phyloP scores from a whole-genome alignment of 2,797 vertebrate genomes.

The Bovichtus variegatus region DNA sequence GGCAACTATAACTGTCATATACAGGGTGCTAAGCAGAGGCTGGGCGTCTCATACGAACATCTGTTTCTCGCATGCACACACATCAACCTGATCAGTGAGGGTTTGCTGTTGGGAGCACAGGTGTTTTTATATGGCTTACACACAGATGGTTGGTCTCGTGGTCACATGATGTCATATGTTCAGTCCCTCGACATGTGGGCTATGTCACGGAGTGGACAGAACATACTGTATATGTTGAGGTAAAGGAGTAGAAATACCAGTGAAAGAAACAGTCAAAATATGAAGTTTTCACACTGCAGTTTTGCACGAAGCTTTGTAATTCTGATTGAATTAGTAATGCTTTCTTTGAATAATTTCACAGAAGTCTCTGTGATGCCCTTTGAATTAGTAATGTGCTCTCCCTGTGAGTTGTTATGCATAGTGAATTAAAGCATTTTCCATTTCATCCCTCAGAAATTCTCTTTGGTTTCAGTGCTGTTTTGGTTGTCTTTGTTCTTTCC shows the following conservation, averaged over 20 bases:
- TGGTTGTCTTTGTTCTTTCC: conserved; percentile 25
- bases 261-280: not conserved
- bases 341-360: conserved; percentile 45
- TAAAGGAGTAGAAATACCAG: not conserved
- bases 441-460: conserved; percentile 34
- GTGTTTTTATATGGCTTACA: not conserved
- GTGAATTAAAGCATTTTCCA: conserved; percentile 44
- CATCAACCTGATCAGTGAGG: not conserved
- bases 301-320: conserved; percentile 36
- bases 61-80: not conserved
- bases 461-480: conserved; percentile 31
- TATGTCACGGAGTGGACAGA: not conserved
- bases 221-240: not conserved
- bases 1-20: not conserved
- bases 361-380: conserved; percentile 32
- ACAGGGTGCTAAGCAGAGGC: not conserved
- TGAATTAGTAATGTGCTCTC: conserved; percentile 50
- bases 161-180: not conserved
- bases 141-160: not conserved
- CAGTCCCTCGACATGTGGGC: not conserved
- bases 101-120: not conserved
- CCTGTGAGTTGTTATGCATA: conserved; percentile 17
- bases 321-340: conserved; percentile 46
- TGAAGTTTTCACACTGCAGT: not conserved
- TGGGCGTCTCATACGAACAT: not conserved